phyloP scores from a whole-genome alignment of 1,140 invertebrate species.

The Bicyclus anynana region DNA sequence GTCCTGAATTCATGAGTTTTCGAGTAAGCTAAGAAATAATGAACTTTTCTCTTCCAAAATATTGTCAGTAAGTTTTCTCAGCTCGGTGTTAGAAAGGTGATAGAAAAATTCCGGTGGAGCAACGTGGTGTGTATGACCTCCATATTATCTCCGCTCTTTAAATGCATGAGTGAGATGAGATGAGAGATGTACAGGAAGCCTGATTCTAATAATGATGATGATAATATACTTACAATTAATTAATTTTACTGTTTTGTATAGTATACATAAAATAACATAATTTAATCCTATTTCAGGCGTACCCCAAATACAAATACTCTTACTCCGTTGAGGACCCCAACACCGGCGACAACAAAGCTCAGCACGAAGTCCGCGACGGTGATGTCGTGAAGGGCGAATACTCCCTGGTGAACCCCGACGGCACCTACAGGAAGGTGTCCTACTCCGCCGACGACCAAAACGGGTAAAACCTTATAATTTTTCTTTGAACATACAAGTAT shows the following conservation, averaged over 20 bases:
- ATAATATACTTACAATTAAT: too few relatives aligned
- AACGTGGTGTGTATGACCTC: too few relatives aligned
- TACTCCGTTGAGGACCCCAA: slow-evolving; percentile 73
- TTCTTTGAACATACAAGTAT: neutral
- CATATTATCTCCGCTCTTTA: too few relatives aligned
- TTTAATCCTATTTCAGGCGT: slow-evolving; percentile 43
- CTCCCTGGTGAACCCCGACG: slow-evolving; percentile 74
- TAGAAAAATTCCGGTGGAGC: too few relatives aligned
- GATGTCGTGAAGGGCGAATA: slow-evolving; percentile 80
- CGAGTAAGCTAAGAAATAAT: too few relatives aligned
- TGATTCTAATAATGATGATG: too few relatives aligned
- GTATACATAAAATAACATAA: neutral
- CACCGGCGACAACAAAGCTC: slow-evolving; percentile 75
- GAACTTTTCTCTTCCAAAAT: too few relatives aligned
- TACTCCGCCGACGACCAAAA: slow-evolving; percentile 66
- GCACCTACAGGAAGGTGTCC: slow-evolving; percentile 57
- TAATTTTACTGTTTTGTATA: neutral
- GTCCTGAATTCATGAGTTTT: too few relatives aligned
- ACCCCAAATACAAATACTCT: slow-evolving; percentile 74
- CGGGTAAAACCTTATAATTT: slow-evolving; percentile 36
- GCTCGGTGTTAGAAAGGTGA: too few relatives aligned
- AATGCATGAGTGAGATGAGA: too few relatives aligned
- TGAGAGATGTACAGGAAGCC: too few relatives aligned
- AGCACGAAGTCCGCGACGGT: slow-evolving; percentile 74
- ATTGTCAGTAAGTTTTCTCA: too few relatives aligned